Evolutionary conservation across 2,888 invertebrate species (phyloP).

Genomic region (Chrysopilus asiliformis): DNA sequence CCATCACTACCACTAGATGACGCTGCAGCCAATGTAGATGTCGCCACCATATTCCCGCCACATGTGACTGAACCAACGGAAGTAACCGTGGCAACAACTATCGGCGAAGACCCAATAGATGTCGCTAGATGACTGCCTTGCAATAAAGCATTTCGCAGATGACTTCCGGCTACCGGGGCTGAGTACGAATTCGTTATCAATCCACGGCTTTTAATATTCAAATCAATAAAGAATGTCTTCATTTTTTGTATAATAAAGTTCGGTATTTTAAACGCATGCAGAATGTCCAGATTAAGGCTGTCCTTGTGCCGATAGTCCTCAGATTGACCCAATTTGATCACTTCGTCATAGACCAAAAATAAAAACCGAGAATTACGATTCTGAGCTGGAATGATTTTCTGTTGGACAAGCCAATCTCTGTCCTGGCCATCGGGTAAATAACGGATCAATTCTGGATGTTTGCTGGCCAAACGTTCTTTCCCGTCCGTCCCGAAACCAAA

Average conservation of each 20-base stretch:
- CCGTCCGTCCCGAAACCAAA: constrained; percentile 35
- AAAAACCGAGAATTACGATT: constrained; percentile 47
- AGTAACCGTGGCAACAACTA: not conserved
- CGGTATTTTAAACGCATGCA: constrained; percentile 41
- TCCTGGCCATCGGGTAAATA: constrained; percentile 51
- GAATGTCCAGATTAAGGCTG: constrained; percentile 29
- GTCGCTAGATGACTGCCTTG: constrained; percentile 22
- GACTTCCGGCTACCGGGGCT: constrained; percentile 17
- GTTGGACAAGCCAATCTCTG: constrained; percentile 47
- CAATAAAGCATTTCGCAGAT: constrained; percentile 30
- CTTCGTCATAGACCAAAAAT: constrained; percentile 47
- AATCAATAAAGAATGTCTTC: constrained; percentile 35
- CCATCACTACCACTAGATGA: constrained; percentile 3
- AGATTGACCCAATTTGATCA: constrained; percentile 41
- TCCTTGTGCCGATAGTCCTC: constrained; percentile 40
- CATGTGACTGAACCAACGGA: not conserved
- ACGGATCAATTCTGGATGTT: constrained; percentile 51
- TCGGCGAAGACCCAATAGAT: not conserved
- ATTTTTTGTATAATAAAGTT: constrained; percentile 49
- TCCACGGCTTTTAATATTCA: constrained; percentile 34
- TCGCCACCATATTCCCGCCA: not conserved
- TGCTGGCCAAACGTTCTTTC: constrained; percentile 45
- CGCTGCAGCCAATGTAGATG: not conserved
- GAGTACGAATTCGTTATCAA: constrained; percentile 33
- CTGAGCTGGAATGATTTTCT: constrained; percentile 45